Conservation (phyloP, 1,140 invertebrate species). For the Carposina sasakii region DNA sequence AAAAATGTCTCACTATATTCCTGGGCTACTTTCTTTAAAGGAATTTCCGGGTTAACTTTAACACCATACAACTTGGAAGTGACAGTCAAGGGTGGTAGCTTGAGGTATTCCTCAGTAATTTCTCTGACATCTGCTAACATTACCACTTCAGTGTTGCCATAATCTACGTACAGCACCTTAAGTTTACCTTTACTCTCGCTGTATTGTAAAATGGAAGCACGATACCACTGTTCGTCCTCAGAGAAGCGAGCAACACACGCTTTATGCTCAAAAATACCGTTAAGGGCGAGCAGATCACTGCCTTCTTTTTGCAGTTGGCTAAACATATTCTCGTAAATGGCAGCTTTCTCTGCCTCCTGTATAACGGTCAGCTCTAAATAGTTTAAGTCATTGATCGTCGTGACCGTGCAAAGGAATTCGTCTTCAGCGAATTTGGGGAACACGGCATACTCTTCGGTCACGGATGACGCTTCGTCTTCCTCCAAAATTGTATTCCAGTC, state of each 20-base stretch:
- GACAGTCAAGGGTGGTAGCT: constrained; percentile 41
- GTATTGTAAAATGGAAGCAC: constrained; percentile 48
- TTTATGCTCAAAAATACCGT: constrained; percentile 55
- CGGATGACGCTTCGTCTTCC: constrained; percentile 27
- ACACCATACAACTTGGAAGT: constrained; percentile 38
- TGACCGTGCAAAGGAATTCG: constrained; percentile 45
- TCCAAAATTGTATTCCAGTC: constrained; percentile 53
- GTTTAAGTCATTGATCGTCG: constrained; percentile 38
- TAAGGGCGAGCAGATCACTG: constrained; percentile 30
- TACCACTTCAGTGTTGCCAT: constrained; percentile 51
- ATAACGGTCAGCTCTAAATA: constrained; percentile 40
- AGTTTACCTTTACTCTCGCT: constrained; percentile 41
- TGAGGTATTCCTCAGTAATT: constrained; percentile 39
- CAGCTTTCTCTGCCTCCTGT: constrained; percentile 33
- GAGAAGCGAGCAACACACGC: constrained; percentile 54
- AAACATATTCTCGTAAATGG: constrained; percentile 41
- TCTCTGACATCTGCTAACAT: constrained; percentile 44
- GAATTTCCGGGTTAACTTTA: constrained; percentile 36
- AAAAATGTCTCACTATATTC: constrained; percentile 40
- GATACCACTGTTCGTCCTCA: constrained; percentile 53
- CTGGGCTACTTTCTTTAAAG: constrained; percentile 26
- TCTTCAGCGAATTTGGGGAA: constrained; percentile 29
- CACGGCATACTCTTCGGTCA: too few species aligned
- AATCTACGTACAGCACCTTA: constrained; percentile 64
- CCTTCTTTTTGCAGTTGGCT: constrained; percentile 35